Percentiles rank a stretch among this genome's conserved stretches.
Evolutionary conservation across 2,113 vertebrate species (phyloP).

Genomic region (Uropsilus gracilis): DNA sequence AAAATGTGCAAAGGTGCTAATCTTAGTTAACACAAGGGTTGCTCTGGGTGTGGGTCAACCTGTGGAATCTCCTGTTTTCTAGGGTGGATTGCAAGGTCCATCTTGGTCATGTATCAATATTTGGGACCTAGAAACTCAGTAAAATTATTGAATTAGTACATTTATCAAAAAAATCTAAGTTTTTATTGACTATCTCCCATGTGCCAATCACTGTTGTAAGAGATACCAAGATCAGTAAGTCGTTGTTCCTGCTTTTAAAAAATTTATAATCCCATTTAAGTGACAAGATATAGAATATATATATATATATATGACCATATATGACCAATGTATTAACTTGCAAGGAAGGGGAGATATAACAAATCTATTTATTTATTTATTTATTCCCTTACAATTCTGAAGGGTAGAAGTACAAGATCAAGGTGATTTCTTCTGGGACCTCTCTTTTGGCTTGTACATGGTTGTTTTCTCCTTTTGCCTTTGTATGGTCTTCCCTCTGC

Average conservation of each 20-base stretch:
- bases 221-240: background rate
- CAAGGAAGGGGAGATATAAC: no score
- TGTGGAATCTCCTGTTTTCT: no score
- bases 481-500: background rate
- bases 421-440: background rate
- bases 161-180: background rate
- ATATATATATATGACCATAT: no score
- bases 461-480: background rate
- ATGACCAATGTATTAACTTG: no score
- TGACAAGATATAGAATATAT: constrained; percentile 37
- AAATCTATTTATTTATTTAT: no score
- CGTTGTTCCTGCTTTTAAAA: background rate
- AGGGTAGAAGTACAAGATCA: background rate
- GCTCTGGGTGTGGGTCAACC: no score
- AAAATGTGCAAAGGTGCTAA: no score
- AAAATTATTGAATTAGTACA: constrained; percentile 26
- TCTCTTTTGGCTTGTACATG: background rate
- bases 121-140: background rate
- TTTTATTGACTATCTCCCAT: constrained; percentile 9
- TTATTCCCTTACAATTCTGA: background rate
- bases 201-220: background rate
- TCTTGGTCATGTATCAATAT: background rate
- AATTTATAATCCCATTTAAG: background rate
- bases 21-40: no score
- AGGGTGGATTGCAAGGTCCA: background rate